Conservation (phyloP, 2,888 invertebrate genomes). For the Suillia variegata region DNA sequence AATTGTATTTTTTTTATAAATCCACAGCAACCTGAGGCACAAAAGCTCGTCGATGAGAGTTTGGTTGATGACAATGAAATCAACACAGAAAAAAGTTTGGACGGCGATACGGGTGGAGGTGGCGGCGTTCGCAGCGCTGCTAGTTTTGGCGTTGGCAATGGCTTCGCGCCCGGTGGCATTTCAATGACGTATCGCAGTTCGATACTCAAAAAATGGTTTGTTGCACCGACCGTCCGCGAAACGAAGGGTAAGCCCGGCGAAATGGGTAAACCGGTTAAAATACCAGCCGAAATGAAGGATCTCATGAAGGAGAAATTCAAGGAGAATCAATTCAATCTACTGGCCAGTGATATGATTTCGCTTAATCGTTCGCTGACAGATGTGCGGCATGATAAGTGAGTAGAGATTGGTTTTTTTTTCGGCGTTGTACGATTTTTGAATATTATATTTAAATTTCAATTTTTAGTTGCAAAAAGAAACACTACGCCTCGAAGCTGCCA, state of each 20-base stretch:
- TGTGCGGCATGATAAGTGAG: constrained; percentile 89
- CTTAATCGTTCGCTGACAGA: constrained; percentile 94
- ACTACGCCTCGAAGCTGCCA: constrained; percentile 79
- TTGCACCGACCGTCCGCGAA: constrained; percentile 73
- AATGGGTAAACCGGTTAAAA: constrained; percentile 89
- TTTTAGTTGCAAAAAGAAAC: constrained; percentile 77
- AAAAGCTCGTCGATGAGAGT: constrained; percentile 57
- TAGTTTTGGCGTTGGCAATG: constrained; percentile 44
- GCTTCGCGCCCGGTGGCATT: constrained; percentile 52
- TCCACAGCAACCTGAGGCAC: constrained; percentile 48
- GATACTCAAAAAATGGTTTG: constrained; percentile 73
- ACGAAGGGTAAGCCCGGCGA: constrained; percentile 82
- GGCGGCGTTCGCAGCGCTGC: constrained; percentile 20
- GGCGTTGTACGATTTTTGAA: neutral
- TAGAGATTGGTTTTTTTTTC: no score
- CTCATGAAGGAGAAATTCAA: constrained; percentile 95
- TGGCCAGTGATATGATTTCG: constrained; percentile 97
- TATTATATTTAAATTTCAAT: constrained; percentile 1
- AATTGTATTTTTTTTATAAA: no score
- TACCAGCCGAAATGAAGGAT: constrained; percentile 84
- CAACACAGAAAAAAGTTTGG: constrained; percentile 59
- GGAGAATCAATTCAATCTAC: constrained; percentile 97
- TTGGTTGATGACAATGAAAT: constrained; percentile 61
- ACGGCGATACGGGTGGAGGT: constrained; percentile 41
- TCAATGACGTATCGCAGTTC: constrained; percentile 59